A percentile compares a stretch with the other conserved stretches of the same genome.
Evolutionary conservation across 2,113 vertebrate genomes (phyloP).

Genomic region (Rhinolophus sinicus): DNA sequence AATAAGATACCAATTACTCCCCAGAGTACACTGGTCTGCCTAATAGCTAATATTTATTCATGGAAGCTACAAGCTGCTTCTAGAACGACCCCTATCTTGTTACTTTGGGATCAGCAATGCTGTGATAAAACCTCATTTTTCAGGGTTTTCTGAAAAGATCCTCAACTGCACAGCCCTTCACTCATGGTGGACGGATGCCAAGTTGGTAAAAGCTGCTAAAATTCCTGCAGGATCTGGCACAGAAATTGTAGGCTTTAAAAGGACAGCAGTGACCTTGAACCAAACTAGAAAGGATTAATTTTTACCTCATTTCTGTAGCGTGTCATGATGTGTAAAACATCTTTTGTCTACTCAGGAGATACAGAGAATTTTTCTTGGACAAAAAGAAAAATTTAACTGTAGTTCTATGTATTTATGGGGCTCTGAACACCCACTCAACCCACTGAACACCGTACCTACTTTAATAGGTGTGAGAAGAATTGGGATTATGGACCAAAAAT

Average conservation of each 20-base stretch:
- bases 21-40: slow-evolving; percentile 48
- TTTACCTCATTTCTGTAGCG: not conserved
- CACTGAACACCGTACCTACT: not conserved
- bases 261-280: slow-evolving; percentile 38
- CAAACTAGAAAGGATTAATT: not conserved
- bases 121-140: slow-evolving; percentile 57
- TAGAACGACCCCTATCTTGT: slow-evolving; percentile 24
- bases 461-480: slow-evolving; percentile 13
- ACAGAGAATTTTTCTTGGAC: not conserved
- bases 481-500: slow-evolving; percentile 7
- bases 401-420: not conserved
- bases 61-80: slow-evolving; percentile 21
- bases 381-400: not conserved
- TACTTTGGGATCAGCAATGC: slow-evolving; percentile 46
- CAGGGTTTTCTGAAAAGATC: slow-evolving; percentile 41
- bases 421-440: not conserved
- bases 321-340: not conserved
- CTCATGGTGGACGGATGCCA: not conserved
- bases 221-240: not conserved
- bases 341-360: slow-evolving; percentile 15
- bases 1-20: slow-evolving; percentile 72
- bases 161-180: not conserved
- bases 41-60: slow-evolving; percentile 65
- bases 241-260: not conserved
- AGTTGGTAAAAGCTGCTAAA: not conserved